Conservation (phyloP, 2,113 vertebrate species). For the Mohoua ochrocephala region DNA sequence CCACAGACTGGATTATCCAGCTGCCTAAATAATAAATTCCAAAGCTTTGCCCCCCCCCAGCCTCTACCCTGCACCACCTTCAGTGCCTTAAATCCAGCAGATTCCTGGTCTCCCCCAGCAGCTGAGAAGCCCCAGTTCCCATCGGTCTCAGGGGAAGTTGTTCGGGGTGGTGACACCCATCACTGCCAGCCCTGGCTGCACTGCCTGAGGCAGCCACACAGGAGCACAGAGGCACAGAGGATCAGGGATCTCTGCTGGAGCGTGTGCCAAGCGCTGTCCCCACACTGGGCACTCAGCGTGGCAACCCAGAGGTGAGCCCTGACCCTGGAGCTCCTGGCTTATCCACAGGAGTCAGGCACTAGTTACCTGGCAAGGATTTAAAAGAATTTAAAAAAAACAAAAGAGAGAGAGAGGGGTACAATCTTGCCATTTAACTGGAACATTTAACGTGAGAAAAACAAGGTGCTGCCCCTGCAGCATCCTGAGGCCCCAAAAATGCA, state of each 20-base stretch:
- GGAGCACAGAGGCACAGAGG: too few relatives aligned
- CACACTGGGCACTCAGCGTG: fast-evolving
- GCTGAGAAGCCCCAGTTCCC: background rate
- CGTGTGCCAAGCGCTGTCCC: fast-evolving
- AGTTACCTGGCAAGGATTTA: background rate
- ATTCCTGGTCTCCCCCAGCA: background rate
- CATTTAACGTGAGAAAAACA: background rate
- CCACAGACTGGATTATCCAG: background rate
- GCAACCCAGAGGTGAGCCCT: background rate
- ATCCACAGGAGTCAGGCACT: background rate
- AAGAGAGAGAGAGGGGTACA: background rate
- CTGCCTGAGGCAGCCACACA: background rate
- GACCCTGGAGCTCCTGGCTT: background rate
- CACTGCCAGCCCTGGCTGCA: fast-evolving
- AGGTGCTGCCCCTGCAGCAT: background rate
- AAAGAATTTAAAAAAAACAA: background rate
- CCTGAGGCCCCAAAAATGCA: fast-evolving
- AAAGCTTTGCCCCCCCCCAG: background rate
- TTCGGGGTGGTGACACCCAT: fast-evolving
- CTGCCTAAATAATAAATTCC: background rate
- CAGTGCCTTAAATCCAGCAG: background rate
- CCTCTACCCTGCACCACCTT: background rate
- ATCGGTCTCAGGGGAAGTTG: fast-evolving
- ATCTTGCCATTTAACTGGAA: background rate
- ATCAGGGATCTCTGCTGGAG: background rate